These are phyloP conservation scores for Notolepis coatsorum DNA, from an alignment of 2,797 vertebrate genomes.

Conservation along the genomic window DNA sequence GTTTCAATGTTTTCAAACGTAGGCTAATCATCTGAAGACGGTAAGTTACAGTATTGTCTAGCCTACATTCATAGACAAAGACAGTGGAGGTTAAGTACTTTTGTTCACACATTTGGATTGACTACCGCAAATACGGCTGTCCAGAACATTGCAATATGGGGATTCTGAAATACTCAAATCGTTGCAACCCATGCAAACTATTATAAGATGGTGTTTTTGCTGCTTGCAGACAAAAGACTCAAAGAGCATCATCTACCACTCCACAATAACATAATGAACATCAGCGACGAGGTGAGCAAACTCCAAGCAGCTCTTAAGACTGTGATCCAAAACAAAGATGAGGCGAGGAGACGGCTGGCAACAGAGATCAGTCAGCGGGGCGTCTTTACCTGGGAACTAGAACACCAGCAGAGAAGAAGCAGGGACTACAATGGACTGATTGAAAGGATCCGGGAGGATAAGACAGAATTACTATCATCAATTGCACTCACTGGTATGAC, in stretches of 20 bases:
- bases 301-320: not conserved
- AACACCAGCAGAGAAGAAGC: not conserved
- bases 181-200: not conserved
- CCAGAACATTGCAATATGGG: not conserved
- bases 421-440: not conserved
- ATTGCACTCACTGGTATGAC: not conserved
- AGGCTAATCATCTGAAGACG: too few species aligned
- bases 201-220: not conserved
- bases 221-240: slow-evolving; percentile 12
- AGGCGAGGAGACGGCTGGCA: not conserved
- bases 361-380: not conserved
- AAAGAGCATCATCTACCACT: not conserved
- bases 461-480: not conserved
- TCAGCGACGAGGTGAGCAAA: slow-evolving; percentile 10
- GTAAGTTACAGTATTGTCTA: not conserved
- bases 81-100: too few species aligned
- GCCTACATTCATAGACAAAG: too few species aligned
- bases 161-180: not conserved
- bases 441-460: not conserved
- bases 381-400: not conserved
- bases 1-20: too few species aligned
- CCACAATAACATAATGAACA: slow-evolving; percentile 6
- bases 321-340: not conserved
- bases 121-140: too few species aligned
- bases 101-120: too few species aligned